Evolutionary conservation across 1,140 invertebrate species (phyloP).

Genomic region (Atopsyche davidsoni): DNA sequence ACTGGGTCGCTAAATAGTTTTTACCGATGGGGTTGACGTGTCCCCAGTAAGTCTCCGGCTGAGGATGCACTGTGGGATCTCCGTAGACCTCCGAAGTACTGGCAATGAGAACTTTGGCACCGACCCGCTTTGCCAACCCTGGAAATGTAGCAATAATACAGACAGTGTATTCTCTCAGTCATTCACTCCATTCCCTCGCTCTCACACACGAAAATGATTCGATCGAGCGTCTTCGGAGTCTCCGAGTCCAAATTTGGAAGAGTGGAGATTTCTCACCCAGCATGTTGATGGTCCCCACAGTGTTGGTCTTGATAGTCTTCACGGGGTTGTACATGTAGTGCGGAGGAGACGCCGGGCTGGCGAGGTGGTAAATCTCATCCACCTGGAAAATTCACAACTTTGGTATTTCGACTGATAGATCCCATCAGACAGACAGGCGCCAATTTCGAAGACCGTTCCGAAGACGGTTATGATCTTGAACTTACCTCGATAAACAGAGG

Average conservation of each 20-base stretch:
- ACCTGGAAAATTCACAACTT: slow-evolving; percentile 63
- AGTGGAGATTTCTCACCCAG: slow-evolving; percentile 65
- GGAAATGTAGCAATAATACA: slow-evolving; percentile 27
- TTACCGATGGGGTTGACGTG: slow-evolving; percentile 97
- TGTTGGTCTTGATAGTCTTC: slow-evolving; percentile 99
- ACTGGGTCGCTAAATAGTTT: slow-evolving; percentile 15
- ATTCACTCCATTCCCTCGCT: neutral
- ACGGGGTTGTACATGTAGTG: slow-evolving; percentile 99
- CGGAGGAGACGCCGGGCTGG: slow-evolving; percentile 96
- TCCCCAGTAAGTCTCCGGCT: slow-evolving; percentile 95
- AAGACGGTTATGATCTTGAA: neutral
- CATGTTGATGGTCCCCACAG: slow-evolving; percentile 98
- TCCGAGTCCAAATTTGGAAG: no score
- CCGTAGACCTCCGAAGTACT: slow-evolving; percentile 99
- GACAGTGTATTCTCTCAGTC: neutral
- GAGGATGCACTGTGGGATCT: slow-evolving; percentile 94
- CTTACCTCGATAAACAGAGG: slow-evolving; percentile 87
- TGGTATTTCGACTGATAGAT: no score
- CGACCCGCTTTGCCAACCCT: slow-evolving; percentile 89
- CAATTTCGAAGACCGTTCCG: no score
- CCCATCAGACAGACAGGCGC: no score
- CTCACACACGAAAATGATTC: neutral
- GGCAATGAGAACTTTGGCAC: slow-evolving; percentile 90
- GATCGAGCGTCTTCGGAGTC: no score
- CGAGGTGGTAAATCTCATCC: slow-evolving; percentile 98